Conservation (phyloP, 2,888 invertebrate genomes). For the Dynastes grantii region DNA sequence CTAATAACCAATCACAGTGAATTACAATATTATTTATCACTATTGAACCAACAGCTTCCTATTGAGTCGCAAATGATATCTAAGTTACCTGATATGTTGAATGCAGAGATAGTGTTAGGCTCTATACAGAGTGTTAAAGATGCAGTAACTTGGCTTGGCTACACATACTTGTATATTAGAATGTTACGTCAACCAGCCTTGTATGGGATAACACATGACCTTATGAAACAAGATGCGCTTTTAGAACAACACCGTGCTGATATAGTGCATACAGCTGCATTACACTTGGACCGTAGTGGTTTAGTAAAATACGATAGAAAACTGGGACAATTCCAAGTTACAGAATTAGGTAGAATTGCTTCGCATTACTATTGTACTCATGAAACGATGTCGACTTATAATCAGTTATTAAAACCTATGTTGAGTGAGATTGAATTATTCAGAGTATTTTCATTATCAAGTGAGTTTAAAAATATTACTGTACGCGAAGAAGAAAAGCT, state of each 20-base stretch:
- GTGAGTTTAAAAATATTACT: conserved; percentile 94
- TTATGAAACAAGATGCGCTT: conserved; percentile 85
- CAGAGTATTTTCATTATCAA: conserved; percentile 97
- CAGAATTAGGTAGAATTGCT: conserved; percentile 97
- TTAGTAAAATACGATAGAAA: conserved; percentile 96
- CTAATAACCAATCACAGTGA: conserved; percentile 99
- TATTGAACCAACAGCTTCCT: conserved; percentile 98
- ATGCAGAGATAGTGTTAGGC: conserved; percentile 97
- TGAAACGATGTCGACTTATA: conserved; percentile 97
- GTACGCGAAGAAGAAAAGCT: conserved; percentile 97
- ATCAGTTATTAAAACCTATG: conserved; percentile 96
- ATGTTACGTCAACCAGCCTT: conserved; percentile 93
- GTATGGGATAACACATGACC: conserved; percentile 90
- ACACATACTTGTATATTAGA: conserved; percentile 96
- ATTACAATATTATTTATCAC: conserved; percentile 96
- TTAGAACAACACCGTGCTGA: conserved; percentile 95
- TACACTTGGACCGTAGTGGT: conserved; percentile 93
- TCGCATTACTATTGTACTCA: conserved; percentile 99
- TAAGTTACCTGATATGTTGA: conserved; percentile 96
- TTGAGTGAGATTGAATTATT: conserved; percentile 98
- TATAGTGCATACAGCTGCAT: conserved; percentile 94
- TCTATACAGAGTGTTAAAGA: conserved; percentile 91
- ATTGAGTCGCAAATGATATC: conserved; percentile 97
- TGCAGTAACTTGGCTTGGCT: conserved; percentile 95
- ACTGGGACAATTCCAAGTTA: conserved; percentile 87